These are phyloP conservation scores for Tetragonula carbonaria DNA, from an alignment of 2,888 invertebrate species.

Conservation along the genomic window DNA sequence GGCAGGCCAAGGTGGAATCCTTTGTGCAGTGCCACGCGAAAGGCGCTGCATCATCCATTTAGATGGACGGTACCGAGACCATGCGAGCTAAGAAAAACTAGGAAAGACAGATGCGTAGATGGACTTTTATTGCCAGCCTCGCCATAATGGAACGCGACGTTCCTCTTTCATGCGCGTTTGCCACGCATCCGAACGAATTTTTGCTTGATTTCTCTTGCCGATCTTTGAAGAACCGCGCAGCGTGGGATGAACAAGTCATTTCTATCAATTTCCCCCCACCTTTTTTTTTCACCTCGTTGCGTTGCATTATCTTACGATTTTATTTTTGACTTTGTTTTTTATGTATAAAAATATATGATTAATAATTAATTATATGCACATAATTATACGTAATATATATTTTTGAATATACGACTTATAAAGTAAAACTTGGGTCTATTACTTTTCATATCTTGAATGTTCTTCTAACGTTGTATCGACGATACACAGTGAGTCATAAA, in stretches of 20 bases:
- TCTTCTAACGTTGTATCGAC: too few species aligned
- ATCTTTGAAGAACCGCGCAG: slow-evolving; percentile 7
- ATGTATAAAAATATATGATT: too few species aligned
- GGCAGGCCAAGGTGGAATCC: slow-evolving; percentile 59
- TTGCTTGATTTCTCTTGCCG: slow-evolving; percentile 25
- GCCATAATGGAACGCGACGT: slow-evolving; percentile 42
- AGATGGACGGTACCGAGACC: slow-evolving; percentile 48
- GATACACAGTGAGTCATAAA: too few species aligned
- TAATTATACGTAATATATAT: too few species aligned
- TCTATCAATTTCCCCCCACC: slow-evolving; percentile 11
- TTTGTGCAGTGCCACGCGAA: slow-evolving; percentile 55
- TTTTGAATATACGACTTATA: too few species aligned
- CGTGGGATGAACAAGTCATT: slow-evolving; percentile 25
- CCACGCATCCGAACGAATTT: slow-evolving; percentile 39
- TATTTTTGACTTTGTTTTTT: too few species aligned
- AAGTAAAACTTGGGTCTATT: too few species aligned
- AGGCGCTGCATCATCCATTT: slow-evolving; percentile 71
- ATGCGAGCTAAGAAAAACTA: slow-evolving; percentile 60
- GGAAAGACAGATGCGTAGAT: slow-evolving; percentile 62
- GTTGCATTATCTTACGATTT: too few species aligned
- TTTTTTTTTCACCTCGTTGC: background rate
- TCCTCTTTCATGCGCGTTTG: slow-evolving; percentile 25
- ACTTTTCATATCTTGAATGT: too few species aligned
- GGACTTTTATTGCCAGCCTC: slow-evolving; percentile 54
- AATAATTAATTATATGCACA: too few species aligned